Percentiles rank a stretch among this genome's conserved stretches.
Evolutionary conservation across 2,797 vertebrate species (phyloP).

Genomic region (Bothrops alternatus): DNA sequence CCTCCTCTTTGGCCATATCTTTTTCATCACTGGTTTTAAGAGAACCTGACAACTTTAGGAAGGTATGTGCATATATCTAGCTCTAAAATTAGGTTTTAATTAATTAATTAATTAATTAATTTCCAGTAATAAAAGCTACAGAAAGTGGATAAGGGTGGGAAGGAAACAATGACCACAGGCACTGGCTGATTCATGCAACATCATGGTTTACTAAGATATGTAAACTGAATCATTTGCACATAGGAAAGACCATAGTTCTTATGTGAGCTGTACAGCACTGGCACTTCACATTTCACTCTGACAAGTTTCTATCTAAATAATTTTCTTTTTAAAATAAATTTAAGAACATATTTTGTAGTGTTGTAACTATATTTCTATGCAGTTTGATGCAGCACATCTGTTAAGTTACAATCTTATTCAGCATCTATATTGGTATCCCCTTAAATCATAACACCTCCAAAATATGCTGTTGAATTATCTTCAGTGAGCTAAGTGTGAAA

Average conservation of each 20-base stretch:
- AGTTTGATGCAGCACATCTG: not conserved
- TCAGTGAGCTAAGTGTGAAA: not conserved
- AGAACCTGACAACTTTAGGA: not conserved
- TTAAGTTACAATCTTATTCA: not conserved
- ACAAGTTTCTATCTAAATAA: not conserved
- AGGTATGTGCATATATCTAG: not conserved
- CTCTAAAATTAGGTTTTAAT: not conserved
- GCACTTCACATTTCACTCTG: not conserved
- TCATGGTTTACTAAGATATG: not conserved
- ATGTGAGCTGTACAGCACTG: not conserved
- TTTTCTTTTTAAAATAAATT: not conserved
- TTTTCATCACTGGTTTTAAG: conserved; percentile 30
- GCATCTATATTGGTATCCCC: not conserved
- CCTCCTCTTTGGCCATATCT: not conserved
- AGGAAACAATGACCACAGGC: not conserved
- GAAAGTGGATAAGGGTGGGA: not conserved
- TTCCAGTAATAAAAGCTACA: not conserved
- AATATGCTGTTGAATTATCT: not conserved
- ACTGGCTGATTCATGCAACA: not conserved
- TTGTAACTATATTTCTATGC: not conserved
- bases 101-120: not conserved
- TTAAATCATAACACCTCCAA: not conserved
- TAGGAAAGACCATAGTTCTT: not conserved
- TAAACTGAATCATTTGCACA: not conserved
- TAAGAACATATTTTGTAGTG: not conserved